Base-by-base conservation (phyloP, 2,113 vertebrate genomes). In the Mirza zaza region DNA sequence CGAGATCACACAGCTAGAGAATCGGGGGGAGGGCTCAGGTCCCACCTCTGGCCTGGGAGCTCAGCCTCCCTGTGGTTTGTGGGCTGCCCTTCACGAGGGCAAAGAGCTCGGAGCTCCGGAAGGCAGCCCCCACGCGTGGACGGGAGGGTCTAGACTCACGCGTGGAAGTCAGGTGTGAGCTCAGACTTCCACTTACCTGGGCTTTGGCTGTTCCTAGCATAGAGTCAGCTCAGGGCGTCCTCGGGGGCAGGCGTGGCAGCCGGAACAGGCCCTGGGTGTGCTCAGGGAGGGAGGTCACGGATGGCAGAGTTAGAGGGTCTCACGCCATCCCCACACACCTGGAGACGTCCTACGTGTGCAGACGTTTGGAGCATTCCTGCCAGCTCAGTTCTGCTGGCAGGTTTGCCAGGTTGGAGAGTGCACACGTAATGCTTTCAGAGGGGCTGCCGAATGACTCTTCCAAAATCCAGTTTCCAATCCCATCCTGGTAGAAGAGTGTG, bases 11-110 rank as follows among this genome's bases (percentile, higher is more conserved):
- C 5, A 1, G 20, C 20, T 11, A 34, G 75, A 45, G 45, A 45
- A 45, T 45, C 7, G 42, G 45, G 45, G 45, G 7, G 45, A 8
- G 45, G 7, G 1, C 8, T 45, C 45, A 45, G 45, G 8, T 45
- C 45, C 45, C 45, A 45, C 45, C 36, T 48, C 14, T 65, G 48
- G 36, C 15, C 61, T 13, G 36, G 48, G 8, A 45, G 36, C 75
- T 76, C 34, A 20, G 4, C 9, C 39, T 50, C 82, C 92, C 8
- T 15, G 55, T 52, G 73, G 36, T 61, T 21, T 36, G 50, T 13
- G 13, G 52, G 6, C 39, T n/a, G 7, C 23, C 27, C 21, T 13
- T 11, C 0, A 0, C 2, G 27, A 27, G 36, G n/a, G 29, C n/a
- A 6, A 52, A 17, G 42, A 20, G 85, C 15, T 50, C n/a, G 5